Percentiles rank a stretch among this genome's conserved stretches.
Conservation (phyloP, 2,888 invertebrate species). For the Luperina nickerlii region DNA sequence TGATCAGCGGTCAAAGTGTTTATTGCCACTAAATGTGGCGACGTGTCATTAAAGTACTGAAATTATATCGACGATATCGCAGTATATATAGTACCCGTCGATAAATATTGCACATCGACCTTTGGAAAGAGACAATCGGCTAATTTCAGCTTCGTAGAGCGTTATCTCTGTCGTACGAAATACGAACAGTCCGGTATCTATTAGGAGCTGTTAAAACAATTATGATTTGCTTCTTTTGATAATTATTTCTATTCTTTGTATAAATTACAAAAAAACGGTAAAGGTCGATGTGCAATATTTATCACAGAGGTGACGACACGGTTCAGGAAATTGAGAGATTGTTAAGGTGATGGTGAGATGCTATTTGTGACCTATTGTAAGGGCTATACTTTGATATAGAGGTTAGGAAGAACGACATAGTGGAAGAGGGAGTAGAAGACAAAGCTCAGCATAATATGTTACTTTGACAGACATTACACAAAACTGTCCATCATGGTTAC, state of each 20-base stretch:
- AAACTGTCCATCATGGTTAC: background rate
- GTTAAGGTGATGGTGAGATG: background rate
- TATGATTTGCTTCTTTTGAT: too few species aligned
- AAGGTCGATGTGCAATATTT: too few species aligned
- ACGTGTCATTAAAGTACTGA: slow-evolving; percentile 40
- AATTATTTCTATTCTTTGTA: too few species aligned
- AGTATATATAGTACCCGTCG: too few species aligned
- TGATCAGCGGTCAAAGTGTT: slow-evolving; percentile 28
- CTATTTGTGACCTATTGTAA: background rate
- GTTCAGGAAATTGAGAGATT: background rate
- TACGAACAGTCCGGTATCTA: too few species aligned
- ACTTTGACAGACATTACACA: background rate
- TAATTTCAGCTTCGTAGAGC: too few species aligned
- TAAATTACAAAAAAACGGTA: too few species aligned
- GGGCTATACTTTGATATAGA: background rate
- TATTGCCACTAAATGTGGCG: slow-evolving; percentile 51
- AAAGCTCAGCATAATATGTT: background rate
- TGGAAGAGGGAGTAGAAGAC: background rate
- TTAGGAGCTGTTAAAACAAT: too few species aligned
- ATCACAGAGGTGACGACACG: background rate
- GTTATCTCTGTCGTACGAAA: too few species aligned
- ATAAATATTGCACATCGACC: too few species aligned
- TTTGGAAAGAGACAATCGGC: too few species aligned
- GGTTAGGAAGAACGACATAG: background rate
- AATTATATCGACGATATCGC: slow-evolving; percentile 37